A percentile compares a stretch with the other conserved stretches of the same genome.
phyloP scores from a whole-genome alignment of 2,888 invertebrate species.

The Eupelmus urozonus region DNA sequence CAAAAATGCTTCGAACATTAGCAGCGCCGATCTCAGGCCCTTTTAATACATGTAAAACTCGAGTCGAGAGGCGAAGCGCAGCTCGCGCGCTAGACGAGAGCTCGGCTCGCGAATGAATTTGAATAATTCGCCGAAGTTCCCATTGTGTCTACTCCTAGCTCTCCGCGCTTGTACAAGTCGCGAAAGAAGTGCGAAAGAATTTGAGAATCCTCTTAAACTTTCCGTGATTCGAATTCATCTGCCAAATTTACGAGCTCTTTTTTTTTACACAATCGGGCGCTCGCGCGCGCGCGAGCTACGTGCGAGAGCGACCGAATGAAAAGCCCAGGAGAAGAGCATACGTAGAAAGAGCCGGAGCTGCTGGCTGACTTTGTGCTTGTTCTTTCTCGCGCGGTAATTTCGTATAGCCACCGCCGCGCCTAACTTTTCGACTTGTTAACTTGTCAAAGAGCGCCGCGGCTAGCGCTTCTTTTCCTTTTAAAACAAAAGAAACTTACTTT shows the following conservation, averaged over 20 bases:
- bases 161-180: neutral
- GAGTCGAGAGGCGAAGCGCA: neutral
- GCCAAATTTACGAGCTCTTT: slow-evolving; percentile 53
- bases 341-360: too few relatives aligned
- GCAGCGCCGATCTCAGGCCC: too few relatives aligned
- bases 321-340: neutral
- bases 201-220: slow-evolving; percentile 50
- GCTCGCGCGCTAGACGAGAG: too few relatives aligned
- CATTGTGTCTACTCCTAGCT: slow-evolving; percentile 35
- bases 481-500: slow-evolving; percentile 40
- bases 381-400: slow-evolving; percentile 29
- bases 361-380: neutral
- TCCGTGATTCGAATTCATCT: slow-evolving; percentile 51
- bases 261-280: neutral
- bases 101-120: slow-evolving; percentile 40
- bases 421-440: slow-evolving; percentile 44
- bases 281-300: neutral
- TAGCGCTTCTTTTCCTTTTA: neutral
- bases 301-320: neutral
- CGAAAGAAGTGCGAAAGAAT: neutral
- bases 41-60: slow-evolving; percentile 36
- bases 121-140: slow-evolving; percentile 50
- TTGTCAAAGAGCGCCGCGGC: slow-evolving; percentile 9
- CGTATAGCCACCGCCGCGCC: neutral
- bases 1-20: too few relatives aligned